Evolutionary conservation across 1,140 invertebrate genomes (phyloP), one percentile per base, ranked within the genome.

Genomic region (Lanistes nyassanus): DNA sequence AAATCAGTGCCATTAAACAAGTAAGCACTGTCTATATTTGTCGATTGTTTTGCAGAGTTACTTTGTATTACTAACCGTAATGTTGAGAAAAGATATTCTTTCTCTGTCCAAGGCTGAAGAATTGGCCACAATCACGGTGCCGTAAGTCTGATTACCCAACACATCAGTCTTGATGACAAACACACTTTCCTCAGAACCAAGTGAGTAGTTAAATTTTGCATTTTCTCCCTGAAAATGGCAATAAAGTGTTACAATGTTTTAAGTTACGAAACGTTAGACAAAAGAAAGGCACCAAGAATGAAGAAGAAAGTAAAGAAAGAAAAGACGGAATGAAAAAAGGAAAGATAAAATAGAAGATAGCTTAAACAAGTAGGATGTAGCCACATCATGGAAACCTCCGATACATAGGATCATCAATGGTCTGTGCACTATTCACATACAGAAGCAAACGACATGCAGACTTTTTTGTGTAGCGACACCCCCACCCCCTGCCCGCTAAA

Each of bases 191-290:
- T 19, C 21, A 68, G 66, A 21, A 6, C 6, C 36, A 4, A 68
- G 36, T 11, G 66, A 39, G 66, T 68, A 68, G 36, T 68, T 68
- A n/a, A 68, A 68, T 29, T 9, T 0, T 23, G 23, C 47, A 47
- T 68, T 47, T 68, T n/a, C 37, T n/a, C 29, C 39, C 66, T 68
- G 37, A 31, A 68, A 47, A 1, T 16, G 9, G 21, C 5, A 42
- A 23, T 21, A 68, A 68, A 26, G 19, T 36, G 26, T 26, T 36
- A n/a, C 21, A 4, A 21, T n/a, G 21, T 26, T 26, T 1, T 19
- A 36, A 42, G 4, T 3, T n/a, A 21, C 19, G 16, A 21, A 42
- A 13, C 19, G 21, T 31, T n/a, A 26, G 26, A 21, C 26, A 37
- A 16, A 0, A 11, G 23, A 67, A 36, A 21, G 36, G 36, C 11